Evolutionary conservation across 2,797 vertebrate genomes (phyloP).

Genomic region (Sus cebifrons): DNA sequence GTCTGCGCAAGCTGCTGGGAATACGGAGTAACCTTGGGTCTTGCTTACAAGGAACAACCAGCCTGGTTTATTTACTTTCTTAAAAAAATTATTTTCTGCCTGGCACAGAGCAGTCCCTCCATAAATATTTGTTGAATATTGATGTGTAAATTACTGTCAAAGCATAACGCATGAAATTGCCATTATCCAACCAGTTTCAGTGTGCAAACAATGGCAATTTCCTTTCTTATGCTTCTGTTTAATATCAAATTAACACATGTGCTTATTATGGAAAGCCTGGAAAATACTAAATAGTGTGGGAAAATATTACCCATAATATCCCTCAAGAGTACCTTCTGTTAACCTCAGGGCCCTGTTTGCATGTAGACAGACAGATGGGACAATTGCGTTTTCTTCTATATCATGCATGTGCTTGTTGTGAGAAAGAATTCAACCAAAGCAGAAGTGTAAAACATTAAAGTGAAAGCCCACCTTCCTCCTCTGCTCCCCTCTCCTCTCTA

Average conservation of each 20-base stretch:
- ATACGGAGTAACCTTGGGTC: not conserved
- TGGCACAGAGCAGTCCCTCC: not conserved
- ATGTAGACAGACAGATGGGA: not conserved
- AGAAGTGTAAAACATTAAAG: not conserved
- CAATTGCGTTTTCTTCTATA: not conserved
- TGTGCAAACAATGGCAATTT: not conserved
- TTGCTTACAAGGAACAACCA: not conserved
- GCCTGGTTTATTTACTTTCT: not conserved
- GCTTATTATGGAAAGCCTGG: conserved; percentile 1
- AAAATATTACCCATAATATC: not conserved
- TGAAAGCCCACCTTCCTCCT: not conserved
- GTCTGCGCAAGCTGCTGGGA: not conserved
- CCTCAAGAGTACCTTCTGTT: not conserved
- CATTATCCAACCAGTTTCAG: not conserved
- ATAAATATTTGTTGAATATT: not conserved
- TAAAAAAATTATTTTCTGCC: too few species aligned
- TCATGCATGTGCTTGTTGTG: not conserved
- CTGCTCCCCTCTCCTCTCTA: not conserved
- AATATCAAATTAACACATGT: conserved; percentile 18
- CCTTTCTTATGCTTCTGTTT: not conserved
- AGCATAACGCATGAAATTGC: not conserved
- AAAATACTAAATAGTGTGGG: not conserved
- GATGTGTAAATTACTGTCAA: not conserved
- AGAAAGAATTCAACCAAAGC: not conserved
- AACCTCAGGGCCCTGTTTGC: not conserved